phyloP scores from a whole-genome alignment of 35 echinoderm and acorn worm species.

The Stichopus chloronotus region DNA sequence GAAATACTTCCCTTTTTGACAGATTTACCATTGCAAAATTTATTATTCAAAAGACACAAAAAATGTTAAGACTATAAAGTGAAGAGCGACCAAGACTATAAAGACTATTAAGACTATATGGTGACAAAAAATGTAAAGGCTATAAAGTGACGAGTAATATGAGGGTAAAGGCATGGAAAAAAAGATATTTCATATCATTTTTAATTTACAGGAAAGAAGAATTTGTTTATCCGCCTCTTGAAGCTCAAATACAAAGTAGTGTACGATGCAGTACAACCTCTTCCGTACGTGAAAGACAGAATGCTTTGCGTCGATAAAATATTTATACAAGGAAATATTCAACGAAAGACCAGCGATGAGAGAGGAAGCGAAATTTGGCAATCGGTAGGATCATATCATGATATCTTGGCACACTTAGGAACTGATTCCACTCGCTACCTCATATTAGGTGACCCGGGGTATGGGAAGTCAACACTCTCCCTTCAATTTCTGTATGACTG shows the following conservation, averaged over 20 bases:
- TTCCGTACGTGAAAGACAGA: not conserved
- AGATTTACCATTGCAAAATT: too few species aligned
- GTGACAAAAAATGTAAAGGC: too few species aligned
- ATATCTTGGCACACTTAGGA: not conserved
- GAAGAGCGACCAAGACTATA: too few species aligned
- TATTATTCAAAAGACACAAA: too few species aligned
- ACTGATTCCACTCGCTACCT: not conserved
- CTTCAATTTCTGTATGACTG: not conserved
- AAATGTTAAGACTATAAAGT: too few species aligned
- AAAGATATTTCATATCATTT: too few species aligned
- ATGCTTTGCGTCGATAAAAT: not conserved
- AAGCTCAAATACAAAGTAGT: not conserved
- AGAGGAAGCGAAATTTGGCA: not conserved
- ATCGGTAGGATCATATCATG: not conserved
- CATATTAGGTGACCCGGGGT: not conserved
- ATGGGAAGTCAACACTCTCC: conserved; percentile 9
- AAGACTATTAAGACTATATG: too few species aligned
- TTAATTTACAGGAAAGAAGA: too few species aligned
- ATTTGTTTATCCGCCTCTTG: not conserved
- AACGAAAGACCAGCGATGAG: not conserved
- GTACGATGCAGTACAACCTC: not conserved
- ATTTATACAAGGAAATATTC: not conserved
- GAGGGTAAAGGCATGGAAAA: too few species aligned
- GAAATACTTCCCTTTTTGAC: too few species aligned
- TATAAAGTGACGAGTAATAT: too few species aligned